Evolutionary conservation across 2,888 invertebrate genomes (phyloP).

Genomic region (Hylaea fasciaria): DNA sequence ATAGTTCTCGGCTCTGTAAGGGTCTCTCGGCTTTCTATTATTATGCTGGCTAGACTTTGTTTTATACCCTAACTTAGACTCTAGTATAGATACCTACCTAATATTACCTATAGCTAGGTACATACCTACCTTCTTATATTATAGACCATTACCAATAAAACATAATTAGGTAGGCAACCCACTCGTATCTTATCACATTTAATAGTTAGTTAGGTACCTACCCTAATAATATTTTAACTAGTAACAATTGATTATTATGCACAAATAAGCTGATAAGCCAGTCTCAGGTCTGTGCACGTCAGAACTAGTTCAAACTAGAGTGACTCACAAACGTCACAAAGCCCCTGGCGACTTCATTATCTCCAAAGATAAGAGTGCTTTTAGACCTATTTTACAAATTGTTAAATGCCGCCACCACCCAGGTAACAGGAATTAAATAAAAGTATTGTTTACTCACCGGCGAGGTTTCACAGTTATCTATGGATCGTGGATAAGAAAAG

Average conservation of each 20-base stretch:
- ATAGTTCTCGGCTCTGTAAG: no score
- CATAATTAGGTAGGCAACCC: background rate
- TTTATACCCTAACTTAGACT: no score
- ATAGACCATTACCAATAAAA: no score
- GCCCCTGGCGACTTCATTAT: slow-evolving; percentile 15
- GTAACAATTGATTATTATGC: background rate
- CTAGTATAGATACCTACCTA: no score
- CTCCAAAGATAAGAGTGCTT: slow-evolving; percentile 22
- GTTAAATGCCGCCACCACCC: slow-evolving; percentile 26
- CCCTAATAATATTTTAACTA: background rate
- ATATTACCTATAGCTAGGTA: no score
- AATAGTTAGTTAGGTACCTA: background rate
- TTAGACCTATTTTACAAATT: slow-evolving; percentile 21
- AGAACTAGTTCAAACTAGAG: slow-evolving; percentile 13
- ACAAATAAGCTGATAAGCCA: no score
- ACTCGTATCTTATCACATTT: background rate
- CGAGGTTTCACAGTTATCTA: slow-evolving; percentile 51
- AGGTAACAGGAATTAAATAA: slow-evolving; percentile 22
- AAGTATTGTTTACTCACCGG: slow-evolving; percentile 42
- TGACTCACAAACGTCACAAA: slow-evolving; percentile 20
- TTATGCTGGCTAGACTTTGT: no score
- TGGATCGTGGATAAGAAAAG: slow-evolving; percentile 53
- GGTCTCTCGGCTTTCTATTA: no score
- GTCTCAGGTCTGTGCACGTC: slow-evolving; percentile 2
- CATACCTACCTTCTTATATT: no score